Evolutionary conservation across 1,140 invertebrate genomes (phyloP).

Genomic region (Cecropterus lyciades): DNA sequence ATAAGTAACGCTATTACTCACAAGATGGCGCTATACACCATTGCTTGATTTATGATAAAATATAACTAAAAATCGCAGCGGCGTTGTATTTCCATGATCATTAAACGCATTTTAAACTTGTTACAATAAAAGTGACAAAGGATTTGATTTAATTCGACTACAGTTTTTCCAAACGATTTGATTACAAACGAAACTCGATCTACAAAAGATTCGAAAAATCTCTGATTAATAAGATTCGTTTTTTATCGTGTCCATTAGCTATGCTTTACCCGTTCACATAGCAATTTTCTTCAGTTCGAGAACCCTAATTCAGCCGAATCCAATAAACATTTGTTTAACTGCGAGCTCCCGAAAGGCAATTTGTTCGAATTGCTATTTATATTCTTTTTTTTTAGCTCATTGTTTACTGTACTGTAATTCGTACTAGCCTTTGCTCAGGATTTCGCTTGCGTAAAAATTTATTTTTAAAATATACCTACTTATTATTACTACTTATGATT

Average conservation of each 20-base stretch:
- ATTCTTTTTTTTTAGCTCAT: constrained; percentile 9
- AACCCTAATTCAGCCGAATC: constrained; percentile 20
- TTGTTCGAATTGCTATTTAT: constrained; percentile 20
- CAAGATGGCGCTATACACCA: no score
- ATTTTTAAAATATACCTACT: no score
- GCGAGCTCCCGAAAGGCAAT: constrained; percentile 17
- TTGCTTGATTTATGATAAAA: no score
- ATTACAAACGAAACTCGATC: not conserved
- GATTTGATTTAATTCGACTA: no score
- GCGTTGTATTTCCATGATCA: no score
- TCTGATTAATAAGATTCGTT: not conserved
- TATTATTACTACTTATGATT: no score
- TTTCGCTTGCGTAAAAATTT: not conserved
- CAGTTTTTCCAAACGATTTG: no score
- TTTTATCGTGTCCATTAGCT: not conserved
- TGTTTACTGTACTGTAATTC: constrained; percentile 4
- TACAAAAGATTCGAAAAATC: not conserved
- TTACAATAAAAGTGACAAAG: no score
- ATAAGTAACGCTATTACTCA: no score
- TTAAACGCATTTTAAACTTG: no score
- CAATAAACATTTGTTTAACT: constrained; percentile 27
- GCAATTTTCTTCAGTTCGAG: constrained; percentile 25
- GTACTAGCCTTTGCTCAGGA: not conserved
- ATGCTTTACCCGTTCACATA: constrained; percentile 10
- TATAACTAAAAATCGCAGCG: no score